A percentile compares a stretch with the other conserved stretches of the same genome.
Conservation (phyloP, 2,888 invertebrate genomes). For the Euphydryas editha region DNA sequence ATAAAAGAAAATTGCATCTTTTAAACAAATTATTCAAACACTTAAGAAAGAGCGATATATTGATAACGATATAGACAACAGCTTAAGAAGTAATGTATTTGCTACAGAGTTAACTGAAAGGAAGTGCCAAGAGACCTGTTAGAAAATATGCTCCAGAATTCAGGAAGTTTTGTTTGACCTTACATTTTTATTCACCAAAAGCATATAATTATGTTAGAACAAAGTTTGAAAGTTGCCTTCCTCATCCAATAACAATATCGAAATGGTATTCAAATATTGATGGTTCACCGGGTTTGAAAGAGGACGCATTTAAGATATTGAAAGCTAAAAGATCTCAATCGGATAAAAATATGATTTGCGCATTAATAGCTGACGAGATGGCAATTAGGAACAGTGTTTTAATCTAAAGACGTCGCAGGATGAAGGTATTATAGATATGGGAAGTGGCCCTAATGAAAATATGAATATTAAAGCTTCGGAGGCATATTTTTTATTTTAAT, state of each 20-base stretch:
- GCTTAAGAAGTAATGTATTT: too few relatives aligned
- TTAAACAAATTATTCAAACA: neutral
- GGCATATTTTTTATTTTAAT: conserved; percentile 14
- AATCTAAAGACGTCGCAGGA: neutral
- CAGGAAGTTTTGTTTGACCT: neutral
- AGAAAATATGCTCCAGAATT: neutral
- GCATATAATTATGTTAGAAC: neutral
- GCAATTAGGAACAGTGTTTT: neutral
- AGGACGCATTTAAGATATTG: neutral
- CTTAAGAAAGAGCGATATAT: neutral
- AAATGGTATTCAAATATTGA: conserved; percentile 2
- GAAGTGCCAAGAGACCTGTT: too few relatives aligned
- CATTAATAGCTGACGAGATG: neutral
- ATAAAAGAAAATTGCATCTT: neutral
- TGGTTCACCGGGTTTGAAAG: neutral
- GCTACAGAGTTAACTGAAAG: too few relatives aligned
- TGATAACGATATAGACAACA: neutral
- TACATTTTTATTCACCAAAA: neutral
- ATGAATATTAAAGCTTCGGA: conserved; percentile 11
- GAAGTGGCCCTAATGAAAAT: conserved; percentile 9
- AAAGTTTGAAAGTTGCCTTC: neutral
- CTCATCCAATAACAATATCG: neutral
- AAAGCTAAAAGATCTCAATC: neutral
- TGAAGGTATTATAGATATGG: neutral
- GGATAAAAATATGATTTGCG: neutral